These are phyloP conservation scores for Microctonus brassicae DNA, from an alignment of 2,888 invertebrate species.

Conservation along the genomic window DNA sequence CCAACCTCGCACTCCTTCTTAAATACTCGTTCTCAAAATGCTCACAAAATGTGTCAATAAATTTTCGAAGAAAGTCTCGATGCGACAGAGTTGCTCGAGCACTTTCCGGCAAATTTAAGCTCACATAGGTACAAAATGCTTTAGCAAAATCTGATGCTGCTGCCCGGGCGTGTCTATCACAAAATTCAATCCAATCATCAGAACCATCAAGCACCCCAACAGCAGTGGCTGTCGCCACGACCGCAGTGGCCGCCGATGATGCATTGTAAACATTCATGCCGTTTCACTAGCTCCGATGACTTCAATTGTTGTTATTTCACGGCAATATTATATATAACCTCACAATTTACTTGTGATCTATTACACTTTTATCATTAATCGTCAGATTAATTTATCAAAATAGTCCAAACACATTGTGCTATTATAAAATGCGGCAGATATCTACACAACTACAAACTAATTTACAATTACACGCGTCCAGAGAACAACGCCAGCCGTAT, in stretches of 20 bases:
- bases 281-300: conserved; percentile 4
- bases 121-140: conserved; percentile 84
- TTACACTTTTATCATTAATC: background rate
- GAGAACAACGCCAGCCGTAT: too few relatives aligned
- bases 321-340: conserved; percentile 14
- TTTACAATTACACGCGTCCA: conserved; percentile 18
- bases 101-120: conserved; percentile 78
- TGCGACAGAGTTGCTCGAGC: conserved; percentile 79
- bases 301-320: background rate
- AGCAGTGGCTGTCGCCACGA: conserved; percentile 37
- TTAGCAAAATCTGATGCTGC: conserved; percentile 91
- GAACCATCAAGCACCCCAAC: conserved; percentile 73
- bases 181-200: conserved; percentile 86
- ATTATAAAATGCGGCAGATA: conserved; percentile 24
- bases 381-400: conserved; percentile 5
- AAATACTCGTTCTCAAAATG: conserved; percentile 87
- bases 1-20: conserved; percentile 69
- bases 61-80: conserved; percentile 85
- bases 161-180: conserved; percentile 87
- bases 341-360: background rate
- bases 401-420: conserved; percentile 2
- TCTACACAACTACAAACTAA: conserved; percentile 19
- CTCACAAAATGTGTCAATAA: conserved; percentile 86
- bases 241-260: conserved; percentile 37
- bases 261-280: conserved; percentile 56